Evolutionary conservation across 2,888 invertebrate genomes (phyloP).

Genomic region (Cantharis rustica): DNA sequence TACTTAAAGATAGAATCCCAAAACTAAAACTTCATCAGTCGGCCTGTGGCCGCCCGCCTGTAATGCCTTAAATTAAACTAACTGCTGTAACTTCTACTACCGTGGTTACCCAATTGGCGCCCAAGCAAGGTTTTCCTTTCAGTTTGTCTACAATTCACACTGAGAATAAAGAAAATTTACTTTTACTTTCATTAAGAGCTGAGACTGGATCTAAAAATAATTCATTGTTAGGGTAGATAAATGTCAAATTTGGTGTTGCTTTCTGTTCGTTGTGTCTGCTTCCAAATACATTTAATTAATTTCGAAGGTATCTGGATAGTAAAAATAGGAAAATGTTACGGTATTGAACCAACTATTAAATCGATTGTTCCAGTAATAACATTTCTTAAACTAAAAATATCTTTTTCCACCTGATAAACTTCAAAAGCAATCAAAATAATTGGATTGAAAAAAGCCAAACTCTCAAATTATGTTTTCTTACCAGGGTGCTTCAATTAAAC

Average conservation of each 20-base stretch:
- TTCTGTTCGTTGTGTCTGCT: background rate
- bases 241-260: background rate
- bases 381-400: background rate
- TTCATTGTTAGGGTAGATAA: background rate
- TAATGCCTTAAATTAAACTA: no score
- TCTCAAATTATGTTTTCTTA: background rate
- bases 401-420: background rate
- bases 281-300: background rate
- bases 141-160: background rate
- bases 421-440: background rate
- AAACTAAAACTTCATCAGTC: background rate
- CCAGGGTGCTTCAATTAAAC: background rate
- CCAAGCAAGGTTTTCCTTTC: background rate
- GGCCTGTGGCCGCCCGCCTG: background rate
- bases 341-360: background rate
- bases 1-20: no score
- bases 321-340: background rate
- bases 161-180: background rate
- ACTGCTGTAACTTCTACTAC: background rate
- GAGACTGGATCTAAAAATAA: background rate
- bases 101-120: background rate
- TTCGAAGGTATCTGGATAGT: background rate
- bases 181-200: background rate
- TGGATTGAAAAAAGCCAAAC: background rate
- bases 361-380: background rate